A percentile compares a stretch with the other conserved stretches of the same genome.
These are phyloP conservation scores for Cottus gobio DNA, from an alignment of 2,113 vertebrate genomes.

Conservation along the genomic window DNA sequence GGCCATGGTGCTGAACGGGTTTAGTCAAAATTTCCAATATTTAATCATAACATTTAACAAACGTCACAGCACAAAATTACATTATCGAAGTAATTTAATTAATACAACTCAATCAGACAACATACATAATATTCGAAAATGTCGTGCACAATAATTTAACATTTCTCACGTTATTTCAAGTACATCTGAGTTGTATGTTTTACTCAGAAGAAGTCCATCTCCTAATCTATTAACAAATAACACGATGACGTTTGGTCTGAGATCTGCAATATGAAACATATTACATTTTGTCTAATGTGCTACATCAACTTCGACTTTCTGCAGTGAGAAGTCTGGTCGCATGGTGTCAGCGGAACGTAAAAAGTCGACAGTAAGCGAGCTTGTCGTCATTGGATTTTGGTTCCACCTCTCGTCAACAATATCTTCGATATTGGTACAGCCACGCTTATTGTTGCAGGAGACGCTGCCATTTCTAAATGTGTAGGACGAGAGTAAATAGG, in stretches of 20 bases:
- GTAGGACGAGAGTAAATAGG: rapidly evolving
- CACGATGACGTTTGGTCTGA: background rate
- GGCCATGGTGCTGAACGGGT: no score
- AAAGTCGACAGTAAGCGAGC: background rate
- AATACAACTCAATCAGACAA: no score
- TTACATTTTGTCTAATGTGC: background rate
- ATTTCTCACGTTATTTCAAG: background rate
- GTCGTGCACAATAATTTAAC: no score
- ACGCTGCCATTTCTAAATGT: rapidly evolving
- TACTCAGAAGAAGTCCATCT: background rate
- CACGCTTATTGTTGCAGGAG: background rate
- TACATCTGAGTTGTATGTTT: background rate
- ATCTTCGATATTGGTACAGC: rapidly evolving
- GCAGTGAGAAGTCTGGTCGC: slow-evolving; percentile 20
- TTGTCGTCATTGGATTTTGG: slow-evolving; percentile 16
- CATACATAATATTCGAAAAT: no score
- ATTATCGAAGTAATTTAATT: no score
- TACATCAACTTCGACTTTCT: background rate
- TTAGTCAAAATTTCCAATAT: no score
- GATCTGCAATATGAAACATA: background rate
- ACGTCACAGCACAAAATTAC: no score
- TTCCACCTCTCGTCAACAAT: slow-evolving; percentile 9
- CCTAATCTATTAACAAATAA: background rate
- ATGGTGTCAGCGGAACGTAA: slow-evolving; percentile 62
- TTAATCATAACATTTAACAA: no score